These are phyloP conservation scores for Borostomias antarcticus DNA, from an alignment of 2,797 vertebrate species.

Conservation along the genomic window DNA sequence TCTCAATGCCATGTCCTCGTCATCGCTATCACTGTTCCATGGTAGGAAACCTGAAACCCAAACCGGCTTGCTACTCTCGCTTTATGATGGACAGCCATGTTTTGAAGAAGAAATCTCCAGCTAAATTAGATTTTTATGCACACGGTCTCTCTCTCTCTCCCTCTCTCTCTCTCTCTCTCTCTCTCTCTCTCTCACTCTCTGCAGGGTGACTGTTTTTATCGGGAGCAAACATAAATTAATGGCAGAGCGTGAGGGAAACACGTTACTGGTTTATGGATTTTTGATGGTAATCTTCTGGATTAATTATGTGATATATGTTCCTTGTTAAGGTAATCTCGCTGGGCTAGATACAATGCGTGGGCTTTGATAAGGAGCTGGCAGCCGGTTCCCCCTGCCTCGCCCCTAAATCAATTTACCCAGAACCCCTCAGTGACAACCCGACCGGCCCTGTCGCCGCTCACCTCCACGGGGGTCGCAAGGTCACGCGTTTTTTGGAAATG, in stretches of 20 bases:
- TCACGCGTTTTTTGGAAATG: conserved; percentile 49
- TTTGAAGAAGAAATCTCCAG: conserved; percentile 10
- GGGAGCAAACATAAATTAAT: conserved; percentile 76
- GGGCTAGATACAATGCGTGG: conserved; percentile 78
- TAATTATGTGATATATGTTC: conserved; percentile 83
- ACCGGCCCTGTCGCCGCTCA: conserved; percentile 47
- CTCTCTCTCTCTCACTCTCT: conserved; percentile 24
- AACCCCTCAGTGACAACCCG: conserved; percentile 66
- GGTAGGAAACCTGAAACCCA: conserved; percentile 2
- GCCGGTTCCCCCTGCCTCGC: conserved; percentile 63
- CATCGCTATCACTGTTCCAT: too few relatives aligned
- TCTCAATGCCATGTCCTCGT: too few relatives aligned
- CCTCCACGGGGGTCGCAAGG: conserved; percentile 45
- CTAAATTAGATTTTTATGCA: conserved; percentile 47
- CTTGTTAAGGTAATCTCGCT: conserved; percentile 77
- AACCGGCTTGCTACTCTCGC: conserved; percentile 22
- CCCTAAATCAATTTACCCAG: conserved; percentile 75
- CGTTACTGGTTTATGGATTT: conserved; percentile 80
- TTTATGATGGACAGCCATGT: conserved; percentile 24
- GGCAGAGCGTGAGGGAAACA: conserved; percentile 67
- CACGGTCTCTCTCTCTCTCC: conserved; percentile 6
- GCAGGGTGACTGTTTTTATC: conserved; percentile 40
- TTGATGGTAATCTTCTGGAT: conserved; percentile 79
- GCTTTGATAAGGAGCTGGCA: conserved; percentile 76
- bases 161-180: neutral